Percentiles rank a stretch among this genome's conserved stretches.
Evolutionary conservation across 2,888 invertebrate species (phyloP).

Genomic region (Himalopsyche tibetana): DNA sequence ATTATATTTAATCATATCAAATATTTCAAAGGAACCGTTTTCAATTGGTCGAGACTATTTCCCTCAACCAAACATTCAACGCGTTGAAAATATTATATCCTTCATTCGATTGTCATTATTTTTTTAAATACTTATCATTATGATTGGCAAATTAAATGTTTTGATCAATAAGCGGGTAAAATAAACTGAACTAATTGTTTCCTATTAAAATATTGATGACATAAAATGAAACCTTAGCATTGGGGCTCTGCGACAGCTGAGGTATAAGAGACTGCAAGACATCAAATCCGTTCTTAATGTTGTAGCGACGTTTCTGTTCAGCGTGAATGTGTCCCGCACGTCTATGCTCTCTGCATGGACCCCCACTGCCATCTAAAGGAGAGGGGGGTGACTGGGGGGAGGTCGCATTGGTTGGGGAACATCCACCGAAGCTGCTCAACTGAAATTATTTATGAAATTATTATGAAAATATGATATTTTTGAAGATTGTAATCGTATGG

Average conservation of each 20-base stretch:
- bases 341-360: slow-evolving; percentile 81
- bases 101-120: neutral
- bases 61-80: no score
- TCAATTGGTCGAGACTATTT: no score
- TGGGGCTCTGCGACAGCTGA: slow-evolving; percentile 91
- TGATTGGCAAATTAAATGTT: neutral
- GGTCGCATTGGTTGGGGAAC: slow-evolving; percentile 70
- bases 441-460: no score
- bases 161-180: neutral
- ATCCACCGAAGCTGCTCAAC: slow-evolving; percentile 51
- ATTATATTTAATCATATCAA: no score
- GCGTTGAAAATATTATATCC: neutral
- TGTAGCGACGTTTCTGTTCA: slow-evolving; percentile 96
- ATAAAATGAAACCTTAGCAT: slow-evolving; percentile 80
- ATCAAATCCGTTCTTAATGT: slow-evolving; percentile 98
- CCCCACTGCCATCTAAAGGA: slow-evolving; percentile 68
- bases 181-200: neutral
- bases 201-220: neutral
- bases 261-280: slow-evolving; percentile 95
- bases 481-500: no score
- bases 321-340: slow-evolving; percentile 95
- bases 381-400: slow-evolving; percentile 78
- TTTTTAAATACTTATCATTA: no score
- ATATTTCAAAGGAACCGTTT: no score
- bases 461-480: no score